Evolutionary conservation across 2,797 vertebrate species (phyloP), one percentile per base, ranked within the genome.

Genomic region (Anomalospiza imberbis): DNA sequence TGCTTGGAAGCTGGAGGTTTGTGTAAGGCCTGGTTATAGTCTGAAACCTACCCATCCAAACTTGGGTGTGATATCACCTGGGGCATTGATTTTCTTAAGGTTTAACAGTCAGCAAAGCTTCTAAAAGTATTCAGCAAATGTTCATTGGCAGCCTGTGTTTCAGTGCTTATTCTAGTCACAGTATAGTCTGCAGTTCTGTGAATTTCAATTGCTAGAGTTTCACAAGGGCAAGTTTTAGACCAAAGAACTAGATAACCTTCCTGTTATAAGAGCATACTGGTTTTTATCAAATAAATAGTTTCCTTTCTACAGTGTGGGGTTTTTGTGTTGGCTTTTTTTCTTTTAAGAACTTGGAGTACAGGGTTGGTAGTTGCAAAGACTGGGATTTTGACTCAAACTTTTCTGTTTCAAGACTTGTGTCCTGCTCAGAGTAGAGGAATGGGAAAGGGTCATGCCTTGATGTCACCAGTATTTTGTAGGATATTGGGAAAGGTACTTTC

Each of bases 391-490:
- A 6, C 40, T 62, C 10, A 6, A 14, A 32, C 26, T 32, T 62
- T 68, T 45, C 47, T 5, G 1, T 60, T 71, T 68, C 63, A 62
- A 51, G 63, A 28, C 22, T 71, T 68, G 8, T 70, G 87, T 82
- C 13, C 19, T 13, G 7, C 32, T 89, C 61, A 12, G 26, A n/a
- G 0, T 5, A 58, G n/a, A 61, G 36, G 42, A 73, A 32, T 36
- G 28, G n/a, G 22, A 12, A 73, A 53, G 14, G 24, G 29, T 58
- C 7, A 0, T 40, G 9, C 58, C 28, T 36, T 76, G 53, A 48
- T 84, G 42, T 32, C n/a, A 24, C 12, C 2, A 0, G 11, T 40
- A 6, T 53, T 2, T 2, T 61, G 5, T 45, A 28, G 63, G 32
- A 22, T 44, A 19, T 0, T 66, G 36, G 21, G 29, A 79, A 18